phyloP scores from a whole-genome alignment of 2,888 invertebrate genomes.

The Tipula helvola region DNA sequence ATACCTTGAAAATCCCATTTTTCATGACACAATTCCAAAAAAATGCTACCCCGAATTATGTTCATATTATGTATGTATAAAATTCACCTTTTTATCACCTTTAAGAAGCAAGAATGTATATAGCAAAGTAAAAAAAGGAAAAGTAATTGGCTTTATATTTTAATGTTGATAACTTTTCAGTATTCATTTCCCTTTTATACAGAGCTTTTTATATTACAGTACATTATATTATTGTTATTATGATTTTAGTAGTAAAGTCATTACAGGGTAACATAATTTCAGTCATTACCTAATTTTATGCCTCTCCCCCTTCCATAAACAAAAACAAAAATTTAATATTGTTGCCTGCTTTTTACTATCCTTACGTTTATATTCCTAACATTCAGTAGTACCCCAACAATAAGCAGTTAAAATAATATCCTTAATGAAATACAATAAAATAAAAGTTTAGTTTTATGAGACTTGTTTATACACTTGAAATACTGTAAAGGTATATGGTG shows the following conservation, averaged over 20 bases:
- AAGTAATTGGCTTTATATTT: background rate
- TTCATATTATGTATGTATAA: background rate
- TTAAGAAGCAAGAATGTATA: background rate
- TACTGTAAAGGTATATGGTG: background rate
- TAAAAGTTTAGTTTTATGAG: background rate
- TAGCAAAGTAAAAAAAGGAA: background rate
- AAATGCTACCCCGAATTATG: background rate
- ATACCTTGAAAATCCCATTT: background rate
- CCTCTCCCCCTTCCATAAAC: background rate
- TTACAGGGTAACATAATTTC: background rate
- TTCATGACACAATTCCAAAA: background rate
- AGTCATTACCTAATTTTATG: background rate
- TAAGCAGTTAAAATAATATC: background rate
- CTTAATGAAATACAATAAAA: background rate
- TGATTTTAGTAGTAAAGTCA: constrained; percentile 4
- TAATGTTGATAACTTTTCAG: background rate
- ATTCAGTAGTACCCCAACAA: background rate
- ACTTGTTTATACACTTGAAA: background rate
- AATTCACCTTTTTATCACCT: constrained; percentile 4
- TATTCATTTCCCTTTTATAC: background rate
- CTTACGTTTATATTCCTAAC: background rate
- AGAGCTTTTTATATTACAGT: background rate
- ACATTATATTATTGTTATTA: constrained; percentile 4
- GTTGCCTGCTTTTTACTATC: background rate
- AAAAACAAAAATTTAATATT: background rate